Evolutionary conservation across 2,888 invertebrate genomes (phyloP).

Genomic region (Trachelus stipa): DNA sequence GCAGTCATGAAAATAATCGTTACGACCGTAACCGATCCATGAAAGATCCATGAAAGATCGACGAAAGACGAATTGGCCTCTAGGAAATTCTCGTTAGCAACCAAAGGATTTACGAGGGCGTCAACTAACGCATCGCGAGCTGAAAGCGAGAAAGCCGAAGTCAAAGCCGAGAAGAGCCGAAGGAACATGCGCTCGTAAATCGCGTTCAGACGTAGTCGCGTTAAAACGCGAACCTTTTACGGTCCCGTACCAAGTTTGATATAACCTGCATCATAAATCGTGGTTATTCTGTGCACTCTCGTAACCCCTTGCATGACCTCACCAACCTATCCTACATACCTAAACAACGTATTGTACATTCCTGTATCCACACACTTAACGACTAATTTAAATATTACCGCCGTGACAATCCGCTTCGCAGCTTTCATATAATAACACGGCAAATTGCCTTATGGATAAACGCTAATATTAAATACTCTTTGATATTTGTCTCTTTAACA

Average conservation of each 20-base stretch:
- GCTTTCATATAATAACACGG: background rate
- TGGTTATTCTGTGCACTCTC: background rate
- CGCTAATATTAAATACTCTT: background rate
- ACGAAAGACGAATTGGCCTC: background rate
- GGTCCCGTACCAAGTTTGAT: background rate
- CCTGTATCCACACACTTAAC: background rate
- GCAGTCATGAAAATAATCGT: background rate
- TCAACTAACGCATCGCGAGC: background rate
- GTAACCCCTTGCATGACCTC: background rate
- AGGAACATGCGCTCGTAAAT: background rate
- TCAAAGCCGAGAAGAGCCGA: background rate
- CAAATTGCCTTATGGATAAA: background rate
- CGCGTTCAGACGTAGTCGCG: background rate
- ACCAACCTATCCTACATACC: background rate
- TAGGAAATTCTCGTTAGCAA: background rate
- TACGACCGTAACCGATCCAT: background rate
- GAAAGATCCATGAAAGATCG: background rate
- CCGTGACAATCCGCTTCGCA: constrained; percentile 29
- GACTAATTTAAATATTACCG: constrained; percentile 43
- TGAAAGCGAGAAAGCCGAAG: background rate
- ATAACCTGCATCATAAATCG: background rate
- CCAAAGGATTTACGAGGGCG: background rate
- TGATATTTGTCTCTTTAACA: background rate
- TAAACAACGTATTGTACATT: too few relatives aligned
- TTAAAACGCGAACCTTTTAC: background rate